phyloP scores from a whole-genome alignment of 2,888 invertebrate species.

The Panzeria rudis region DNA sequence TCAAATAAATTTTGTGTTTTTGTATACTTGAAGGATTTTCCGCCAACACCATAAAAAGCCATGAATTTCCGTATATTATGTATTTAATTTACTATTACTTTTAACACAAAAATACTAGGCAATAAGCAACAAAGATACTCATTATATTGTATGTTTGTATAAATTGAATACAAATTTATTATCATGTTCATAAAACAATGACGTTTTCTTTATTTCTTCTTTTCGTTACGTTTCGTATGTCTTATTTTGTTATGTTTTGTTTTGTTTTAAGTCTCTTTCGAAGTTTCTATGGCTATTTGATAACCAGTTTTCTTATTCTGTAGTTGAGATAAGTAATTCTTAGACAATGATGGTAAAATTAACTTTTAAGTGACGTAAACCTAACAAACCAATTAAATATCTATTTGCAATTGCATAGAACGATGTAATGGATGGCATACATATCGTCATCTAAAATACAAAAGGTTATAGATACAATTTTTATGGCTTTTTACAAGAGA shows the following conservation, averaged over 20 bases:
- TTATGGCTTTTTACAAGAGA: too few species aligned
- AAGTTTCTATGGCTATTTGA: constrained; percentile 28
- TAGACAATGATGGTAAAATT: constrained; percentile 2
- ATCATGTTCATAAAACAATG: constrained; percentile 32
- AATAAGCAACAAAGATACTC: neutral
- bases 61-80: constrained; percentile 66
- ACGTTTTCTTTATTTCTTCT: constrained; percentile 46
- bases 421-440: neutral
- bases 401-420: neutral
- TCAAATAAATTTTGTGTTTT: constrained; percentile 42
- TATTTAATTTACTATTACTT: constrained; percentile 27
- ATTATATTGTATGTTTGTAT: neutral
- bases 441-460: too few species aligned
- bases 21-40: constrained; percentile 72
- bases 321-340: neutral
- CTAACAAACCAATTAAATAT: neutral
- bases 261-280: constrained; percentile 14
- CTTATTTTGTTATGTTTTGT: constrained; percentile 7
- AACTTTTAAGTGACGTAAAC: constrained; percentile 26
- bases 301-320: constrained; percentile 17
- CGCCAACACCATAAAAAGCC: constrained; percentile 72
- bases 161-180: neutral
- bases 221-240: constrained; percentile 7
- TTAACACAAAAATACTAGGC: constrained; percentile 6
- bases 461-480: too few species aligned